Conservation (phyloP, 2,113 vertebrate genomes). For the Notechis scutatus region DNA sequence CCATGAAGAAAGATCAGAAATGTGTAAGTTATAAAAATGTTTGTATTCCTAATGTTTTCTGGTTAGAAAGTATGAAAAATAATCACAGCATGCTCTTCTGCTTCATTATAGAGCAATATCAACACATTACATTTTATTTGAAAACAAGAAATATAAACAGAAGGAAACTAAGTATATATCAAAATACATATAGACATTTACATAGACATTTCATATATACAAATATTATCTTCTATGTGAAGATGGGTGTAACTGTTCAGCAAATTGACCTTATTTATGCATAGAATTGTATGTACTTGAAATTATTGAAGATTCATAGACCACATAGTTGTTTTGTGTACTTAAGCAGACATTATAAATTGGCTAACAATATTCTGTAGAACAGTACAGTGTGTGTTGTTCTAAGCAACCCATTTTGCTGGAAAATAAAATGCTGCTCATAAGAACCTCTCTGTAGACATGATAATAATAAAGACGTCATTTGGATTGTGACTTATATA, state of each 20-base stretch:
- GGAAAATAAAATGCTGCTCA: constrained; percentile 45
- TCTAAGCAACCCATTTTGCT: constrained; percentile 26
- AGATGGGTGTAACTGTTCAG: constrained; percentile 61
- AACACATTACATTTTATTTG: constrained; percentile 45
- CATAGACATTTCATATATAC: constrained; percentile 48
- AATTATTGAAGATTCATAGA: constrained; percentile 17
- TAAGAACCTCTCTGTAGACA: constrained; percentile 38
- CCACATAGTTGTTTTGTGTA: constrained; percentile 29
- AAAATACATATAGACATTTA: constrained; percentile 55
- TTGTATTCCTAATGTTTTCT: not conserved
- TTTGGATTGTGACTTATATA: constrained; percentile 12
- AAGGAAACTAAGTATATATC: constrained; percentile 50
- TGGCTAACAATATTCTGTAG: constrained; percentile 30
- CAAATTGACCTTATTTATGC: constrained; percentile 48
- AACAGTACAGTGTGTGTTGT: constrained; percentile 19
- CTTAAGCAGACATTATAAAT: constrained; percentile 26
- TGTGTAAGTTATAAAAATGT: not conserved
- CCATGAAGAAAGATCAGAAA: not conserved
- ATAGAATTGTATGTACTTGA: constrained; percentile 18
- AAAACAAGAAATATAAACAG: constrained; percentile 41
- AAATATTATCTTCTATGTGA: constrained; percentile 61
- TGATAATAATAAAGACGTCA: constrained; percentile 34
- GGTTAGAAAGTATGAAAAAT: not conserved
- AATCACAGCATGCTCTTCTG: constrained; percentile 28
- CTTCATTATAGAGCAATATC: constrained; percentile 41